Percentiles rank a stretch among this genome's conserved stretches.
These are phyloP conservation scores for Rotaria macrura DNA, from an alignment of 2,888 invertebrate species.

Conservation along the genomic window DNA sequence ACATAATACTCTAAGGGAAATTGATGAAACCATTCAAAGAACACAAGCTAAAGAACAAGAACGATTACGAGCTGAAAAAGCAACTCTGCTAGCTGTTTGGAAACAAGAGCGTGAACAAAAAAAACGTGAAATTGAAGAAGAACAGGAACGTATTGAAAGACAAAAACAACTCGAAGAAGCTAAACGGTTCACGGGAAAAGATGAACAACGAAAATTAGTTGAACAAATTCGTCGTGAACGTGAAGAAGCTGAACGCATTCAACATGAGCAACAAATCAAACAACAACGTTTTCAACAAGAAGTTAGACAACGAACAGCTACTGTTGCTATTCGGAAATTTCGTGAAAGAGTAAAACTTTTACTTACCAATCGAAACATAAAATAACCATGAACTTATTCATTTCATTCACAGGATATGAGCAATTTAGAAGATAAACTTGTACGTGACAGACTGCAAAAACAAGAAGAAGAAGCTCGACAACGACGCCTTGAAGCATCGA, in stretches of 20 bases:
- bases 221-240: slow-evolving; percentile 39
- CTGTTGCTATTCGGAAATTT: slow-evolving; percentile 23
- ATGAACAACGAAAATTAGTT: slow-evolving; percentile 41
- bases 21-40: slow-evolving; percentile 40
- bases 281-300: slow-evolving; percentile 34
- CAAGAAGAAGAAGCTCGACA: slow-evolving; percentile 18
- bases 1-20: slow-evolving; percentile 36
- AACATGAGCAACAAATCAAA: slow-evolving; percentile 28
- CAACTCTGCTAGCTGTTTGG: slow-evolving; percentile 22
- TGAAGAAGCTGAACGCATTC: slow-evolving; percentile 39
- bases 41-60: slow-evolving; percentile 35
- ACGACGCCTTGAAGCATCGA: slow-evolving; percentile 23
- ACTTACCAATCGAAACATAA: too few species aligned
- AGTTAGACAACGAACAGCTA: slow-evolving; percentile 40
- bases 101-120: slow-evolving; percentile 39
- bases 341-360: slow-evolving; percentile 20
- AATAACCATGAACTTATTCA: background rate
- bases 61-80: slow-evolving; percentile 33
- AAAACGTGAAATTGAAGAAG: slow-evolving; percentile 39
- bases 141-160: slow-evolving; percentile 34
- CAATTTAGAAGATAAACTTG: slow-evolving; percentile 19
- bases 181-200: slow-evolving; percentile 42
- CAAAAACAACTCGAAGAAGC: slow-evolving; percentile 41
- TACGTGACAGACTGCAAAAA: slow-evolving; percentile 11
- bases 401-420: slow-evolving; percentile 20